Evolutionary conservation across 2,113 vertebrate species (phyloP).

Genomic region (Rhineura floridana): DNA sequence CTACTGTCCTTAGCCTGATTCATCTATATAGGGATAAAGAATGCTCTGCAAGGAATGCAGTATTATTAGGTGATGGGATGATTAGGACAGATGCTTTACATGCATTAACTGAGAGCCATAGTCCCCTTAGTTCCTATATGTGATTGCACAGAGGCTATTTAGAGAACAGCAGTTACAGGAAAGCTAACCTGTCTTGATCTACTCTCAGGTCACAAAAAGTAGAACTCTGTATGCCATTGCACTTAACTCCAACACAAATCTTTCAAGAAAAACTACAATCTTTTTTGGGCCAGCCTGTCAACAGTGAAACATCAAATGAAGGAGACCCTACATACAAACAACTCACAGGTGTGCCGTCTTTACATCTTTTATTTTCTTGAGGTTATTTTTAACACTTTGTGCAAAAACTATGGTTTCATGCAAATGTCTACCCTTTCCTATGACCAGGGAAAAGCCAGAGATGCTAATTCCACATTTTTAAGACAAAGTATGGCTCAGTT

Average conservation of each 20-base stretch:
- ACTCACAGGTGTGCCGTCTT: conserved; percentile 77
- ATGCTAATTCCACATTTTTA: neutral
- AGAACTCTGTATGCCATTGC: conserved; percentile 75
- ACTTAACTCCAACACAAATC: conserved; percentile 79
- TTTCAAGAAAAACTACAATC: conserved; percentile 86
- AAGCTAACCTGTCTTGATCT: conserved; percentile 20
- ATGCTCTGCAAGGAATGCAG: neutral
- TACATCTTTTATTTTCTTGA: neutral
- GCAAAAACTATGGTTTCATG: neutral
- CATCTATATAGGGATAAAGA: neutral
- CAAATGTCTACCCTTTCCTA: neutral
- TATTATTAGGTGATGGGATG: neutral
- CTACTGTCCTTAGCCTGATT: neutral
- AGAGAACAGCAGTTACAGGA: neutral
- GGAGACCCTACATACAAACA: conserved; percentile 64
- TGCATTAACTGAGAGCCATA: neutral
- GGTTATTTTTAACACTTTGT: neutral
- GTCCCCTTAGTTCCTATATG: neutral
- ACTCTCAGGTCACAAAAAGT: conserved; percentile 76
- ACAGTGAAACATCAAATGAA: conserved; percentile 47
- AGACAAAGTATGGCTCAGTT: neutral
- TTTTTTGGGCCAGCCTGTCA: conserved; percentile 78
- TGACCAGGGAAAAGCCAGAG: neutral
- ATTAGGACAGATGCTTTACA: neutral
- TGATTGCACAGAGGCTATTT: neutral